These are phyloP conservation scores for Chromoteleia sp. DNA, from an alignment of 2,888 invertebrate genomes.

Conservation along the genomic window DNA sequence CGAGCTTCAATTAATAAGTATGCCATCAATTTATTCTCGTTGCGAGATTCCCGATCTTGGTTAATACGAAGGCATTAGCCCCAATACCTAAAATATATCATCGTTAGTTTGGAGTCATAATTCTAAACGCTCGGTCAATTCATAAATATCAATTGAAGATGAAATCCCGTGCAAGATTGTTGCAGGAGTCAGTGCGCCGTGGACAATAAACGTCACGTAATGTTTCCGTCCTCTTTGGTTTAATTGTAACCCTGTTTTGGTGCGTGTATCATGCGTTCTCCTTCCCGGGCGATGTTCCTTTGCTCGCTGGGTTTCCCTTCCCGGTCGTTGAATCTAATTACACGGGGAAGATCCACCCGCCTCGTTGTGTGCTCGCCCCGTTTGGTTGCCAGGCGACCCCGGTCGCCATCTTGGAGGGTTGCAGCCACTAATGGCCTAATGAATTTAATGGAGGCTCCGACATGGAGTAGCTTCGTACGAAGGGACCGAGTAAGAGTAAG, in stretches of 20 bases:
- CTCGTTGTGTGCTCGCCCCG: conserved; percentile 70
- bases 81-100: conserved; percentile 39
- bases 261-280: conserved; percentile 71
- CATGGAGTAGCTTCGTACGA: conserved; percentile 76
- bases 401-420: conserved; percentile 85
- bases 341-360: conserved; percentile 74
- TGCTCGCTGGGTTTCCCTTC: conserved; percentile 75
- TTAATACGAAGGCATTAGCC: conserved; percentile 45
- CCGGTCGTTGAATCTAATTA: conserved; percentile 85
- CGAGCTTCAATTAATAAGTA: conserved; percentile 17
- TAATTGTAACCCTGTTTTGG: conserved; percentile 57
- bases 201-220: conserved; percentile 66
- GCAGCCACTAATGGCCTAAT: conserved; percentile 85
- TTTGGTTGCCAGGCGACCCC: conserved; percentile 83
- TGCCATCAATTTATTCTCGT: conserved; percentile 17
- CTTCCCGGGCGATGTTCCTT: conserved; percentile 74
- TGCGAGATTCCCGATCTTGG: conserved; percentile 40
- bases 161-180: conserved; percentile 61
- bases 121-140: conserved; percentile 56
- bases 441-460: conserved; percentile 85
- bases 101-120: conserved; percentile 47
- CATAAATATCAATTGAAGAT: conserved; percentile 65
- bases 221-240: conserved; percentile 49
- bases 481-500: conserved; percentile 68
- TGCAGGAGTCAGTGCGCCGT: conserved; percentile 43